Conservation (phyloP, 2,888 invertebrate species). For the Chirona hameri region DNA sequence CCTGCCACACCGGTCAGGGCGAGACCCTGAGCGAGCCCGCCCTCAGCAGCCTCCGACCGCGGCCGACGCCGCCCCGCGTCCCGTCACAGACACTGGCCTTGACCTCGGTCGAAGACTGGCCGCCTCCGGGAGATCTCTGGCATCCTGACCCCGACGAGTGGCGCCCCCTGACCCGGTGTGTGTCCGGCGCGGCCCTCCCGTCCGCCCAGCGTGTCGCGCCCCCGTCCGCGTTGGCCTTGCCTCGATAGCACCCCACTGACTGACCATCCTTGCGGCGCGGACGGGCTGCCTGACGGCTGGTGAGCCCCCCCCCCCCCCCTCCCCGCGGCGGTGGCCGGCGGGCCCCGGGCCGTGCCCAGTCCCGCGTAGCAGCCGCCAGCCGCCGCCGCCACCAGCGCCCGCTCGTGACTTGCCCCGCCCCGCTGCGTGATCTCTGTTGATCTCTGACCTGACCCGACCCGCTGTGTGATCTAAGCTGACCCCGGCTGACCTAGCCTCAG, state of each 20-base stretch:
- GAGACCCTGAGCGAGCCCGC: too few relatives aligned
- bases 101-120: not conserved
- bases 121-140: not conserved
- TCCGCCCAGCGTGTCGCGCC: not conserved
- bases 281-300: not conserved
- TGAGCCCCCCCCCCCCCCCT: not conserved
- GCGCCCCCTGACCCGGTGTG: not conserved
- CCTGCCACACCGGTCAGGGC: not conserved
- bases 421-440: not conserved
- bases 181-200: not conserved
- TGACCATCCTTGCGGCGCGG: not conserved
- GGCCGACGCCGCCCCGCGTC: not conserved
- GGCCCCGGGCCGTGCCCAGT: not conserved
- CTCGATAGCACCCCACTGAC: constrained; percentile 22
- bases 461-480: too few relatives aligned
- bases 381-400: not conserved
- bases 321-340: not conserved
- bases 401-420: not conserved
- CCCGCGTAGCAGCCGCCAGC: not conserved
- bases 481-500: too few relatives aligned
- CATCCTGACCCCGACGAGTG: not conserved
- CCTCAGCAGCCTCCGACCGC: not conserved
- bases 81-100: not conserved
- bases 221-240: not conserved
- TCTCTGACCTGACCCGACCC: not conserved